Evolutionary conservation across 53 echinoderm and acorn worm genomes (phyloP), one percentile per base, ranked within the genome.

Genomic region (Zoroaster sp.): DNA sequence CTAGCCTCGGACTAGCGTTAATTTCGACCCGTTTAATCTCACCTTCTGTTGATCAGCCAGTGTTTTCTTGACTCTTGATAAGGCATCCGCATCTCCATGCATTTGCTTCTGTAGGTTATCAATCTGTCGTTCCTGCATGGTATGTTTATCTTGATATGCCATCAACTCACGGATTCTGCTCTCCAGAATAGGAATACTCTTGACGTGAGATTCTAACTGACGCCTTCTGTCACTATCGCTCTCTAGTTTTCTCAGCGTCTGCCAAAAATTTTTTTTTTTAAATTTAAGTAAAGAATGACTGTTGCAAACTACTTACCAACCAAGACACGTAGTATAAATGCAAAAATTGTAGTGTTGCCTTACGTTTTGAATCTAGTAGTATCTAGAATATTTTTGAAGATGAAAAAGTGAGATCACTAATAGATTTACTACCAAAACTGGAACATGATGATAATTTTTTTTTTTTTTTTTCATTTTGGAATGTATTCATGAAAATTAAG

Each of bases 11-110:
- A n/a, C n/a, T n/a, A n/a, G n/a, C n/a, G n/a, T n/a, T n/a, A n/a
- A n/a, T n/a, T n/a, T n/a, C n/a, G n/a, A n/a, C n/a, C n/a, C n/a
- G n/a, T n/a, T n/a, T n/a, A n/a, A n/a, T n/a, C 37, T 52, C 65
- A 94, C 99, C 96, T 99, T 99, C 65, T 94, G 96, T n/a, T 93
- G 91, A 46, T 99, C 99, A 20, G 46, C 55, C 14, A 91, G 46
- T 20, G 79, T 63, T 46, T 93, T 99, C 92, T 99, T 99, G 59
- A 93, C 13, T 81, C 92, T 99, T 4, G 68, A 37, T 21, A 73
- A 39, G 34, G 83, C 51, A 25, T 96, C 96, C 0, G 44, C 31
- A 54, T 99, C 99, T 17, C 77, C 83, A 51, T 99, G 93, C 28
- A 99, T 69, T 92, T 99, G 94, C 69, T 99, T 96, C 17, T 91